Percentiles rank a stretch among this genome's conserved stretches.
Evolutionary conservation across 2,797 vertebrate species (phyloP).

Genomic region (Melanotaenia parkinsoni): DNA sequence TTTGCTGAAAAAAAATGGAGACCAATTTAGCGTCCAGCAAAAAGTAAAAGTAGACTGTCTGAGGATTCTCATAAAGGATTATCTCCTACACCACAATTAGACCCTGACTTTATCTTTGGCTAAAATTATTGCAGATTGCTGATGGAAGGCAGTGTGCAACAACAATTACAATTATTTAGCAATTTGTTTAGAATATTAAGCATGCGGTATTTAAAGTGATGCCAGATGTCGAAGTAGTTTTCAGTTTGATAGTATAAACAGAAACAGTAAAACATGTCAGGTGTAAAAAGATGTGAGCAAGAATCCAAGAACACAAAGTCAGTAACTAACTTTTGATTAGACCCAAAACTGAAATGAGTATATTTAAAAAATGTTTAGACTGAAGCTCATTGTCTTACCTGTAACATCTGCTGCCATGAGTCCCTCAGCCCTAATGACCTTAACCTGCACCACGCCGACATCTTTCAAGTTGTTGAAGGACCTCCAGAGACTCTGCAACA

Average conservation of each 20-base stretch:
- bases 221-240: conserved; percentile 6
- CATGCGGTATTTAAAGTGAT: conserved; percentile 20
- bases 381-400: conserved; percentile 82
- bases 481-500: conserved; percentile 86
- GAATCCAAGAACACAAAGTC: conserved; percentile 1
- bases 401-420: conserved; percentile 98
- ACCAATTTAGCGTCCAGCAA: conserved; percentile 66
- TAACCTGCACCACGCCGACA: conserved; percentile 96
- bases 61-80: conserved; percentile 46
- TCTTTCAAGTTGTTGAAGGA: conserved; percentile 94
- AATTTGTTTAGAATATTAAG: conserved; percentile 33
- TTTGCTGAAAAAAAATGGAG: conserved; percentile 61
- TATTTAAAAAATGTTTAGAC: conserved; percentile 28
- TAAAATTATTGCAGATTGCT: conserved; percentile 51
- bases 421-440: conserved; percentile 96
- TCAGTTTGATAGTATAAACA: not conserved
- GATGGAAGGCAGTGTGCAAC: conserved; percentile 10
- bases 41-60: conserved; percentile 64
- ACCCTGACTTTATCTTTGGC: conserved; percentile 50
- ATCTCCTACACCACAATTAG: conserved; percentile 62
- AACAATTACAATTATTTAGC: conserved; percentile 19
- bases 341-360: not conserved
- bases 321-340: not conserved
- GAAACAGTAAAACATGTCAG: conserved; percentile 16
- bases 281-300: not conserved